phyloP scores from a whole-genome alignment of 2,797 vertebrate genomes.

The Dromococcyx pavoninus region DNA sequence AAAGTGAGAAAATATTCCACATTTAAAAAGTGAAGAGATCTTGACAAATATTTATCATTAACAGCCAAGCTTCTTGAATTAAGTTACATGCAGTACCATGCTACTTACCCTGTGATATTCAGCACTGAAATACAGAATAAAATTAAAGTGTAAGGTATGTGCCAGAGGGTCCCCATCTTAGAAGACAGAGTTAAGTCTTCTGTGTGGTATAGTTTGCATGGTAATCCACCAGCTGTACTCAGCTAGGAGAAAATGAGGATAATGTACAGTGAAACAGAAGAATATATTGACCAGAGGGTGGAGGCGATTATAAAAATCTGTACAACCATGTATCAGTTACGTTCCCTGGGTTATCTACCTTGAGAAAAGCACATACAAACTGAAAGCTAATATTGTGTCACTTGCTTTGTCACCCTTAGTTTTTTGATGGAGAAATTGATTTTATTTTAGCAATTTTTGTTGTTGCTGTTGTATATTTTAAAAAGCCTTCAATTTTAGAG shows the following conservation, averaged over 20 bases:
- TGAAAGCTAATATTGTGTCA: neutral
- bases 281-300: conserved; percentile 44
- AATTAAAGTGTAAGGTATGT: neutral
- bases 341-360: neutral
- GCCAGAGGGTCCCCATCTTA: conserved; percentile 27
- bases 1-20: neutral
- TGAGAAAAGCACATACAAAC: neutral
- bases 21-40: neutral
- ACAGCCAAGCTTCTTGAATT: neutral
- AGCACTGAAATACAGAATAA: conserved; percentile 31
- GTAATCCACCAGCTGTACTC: neutral
- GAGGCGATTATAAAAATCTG: conserved; percentile 12
- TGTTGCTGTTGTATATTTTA: neutral
- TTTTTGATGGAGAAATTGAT: neutral
- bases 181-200: neutral
- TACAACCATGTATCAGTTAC: neutral
- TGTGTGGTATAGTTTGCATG: neutral
- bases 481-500: neutral
- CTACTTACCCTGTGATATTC: conserved; percentile 55
- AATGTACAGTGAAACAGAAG: neutral
- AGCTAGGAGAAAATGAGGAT: neutral
- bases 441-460: neutral
- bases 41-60: neutral
- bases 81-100: neutral
- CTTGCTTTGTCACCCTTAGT: neutral